phyloP scores from a whole-genome alignment of 2,113 vertebrate genomes.

The Hydrochoerus hydrochaeris region DNA sequence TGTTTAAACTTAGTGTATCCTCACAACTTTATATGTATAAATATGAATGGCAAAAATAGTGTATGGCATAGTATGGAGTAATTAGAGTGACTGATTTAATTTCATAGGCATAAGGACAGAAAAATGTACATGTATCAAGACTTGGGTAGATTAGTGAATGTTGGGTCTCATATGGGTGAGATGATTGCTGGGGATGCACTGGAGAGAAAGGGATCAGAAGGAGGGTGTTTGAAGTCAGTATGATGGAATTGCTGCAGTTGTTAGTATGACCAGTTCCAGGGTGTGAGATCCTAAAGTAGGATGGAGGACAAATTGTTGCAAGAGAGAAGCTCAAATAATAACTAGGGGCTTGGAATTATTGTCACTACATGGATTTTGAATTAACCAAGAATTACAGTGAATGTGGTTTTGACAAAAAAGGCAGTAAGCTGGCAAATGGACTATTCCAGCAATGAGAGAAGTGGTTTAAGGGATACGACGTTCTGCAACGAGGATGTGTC shows the following conservation, averaged over 20 bases:
- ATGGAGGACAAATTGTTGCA: neutral
- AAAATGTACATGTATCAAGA: neutral
- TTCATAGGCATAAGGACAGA: neutral
- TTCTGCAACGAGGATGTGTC: neutral
- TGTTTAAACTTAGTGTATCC: neutral
- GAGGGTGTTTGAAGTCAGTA: neutral
- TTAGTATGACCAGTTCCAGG: neutral
- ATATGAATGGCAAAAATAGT: too few relatives aligned
- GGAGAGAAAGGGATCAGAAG: neutral
- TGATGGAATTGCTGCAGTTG: neutral
- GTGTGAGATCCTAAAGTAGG: neutral
- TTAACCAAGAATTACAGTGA: constrained; percentile 26
- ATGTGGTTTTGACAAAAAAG: constrained; percentile 1
- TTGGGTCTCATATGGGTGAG: neutral
- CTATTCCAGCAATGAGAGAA: neutral
- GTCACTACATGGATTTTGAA: neutral
- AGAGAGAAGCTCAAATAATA: neutral
- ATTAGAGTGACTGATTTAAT: neutral
- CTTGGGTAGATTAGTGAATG: neutral
- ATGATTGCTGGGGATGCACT: neutral
- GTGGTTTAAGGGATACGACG: neutral
- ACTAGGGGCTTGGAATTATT: neutral
- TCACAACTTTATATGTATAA: neutral
- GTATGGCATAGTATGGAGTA: neutral
- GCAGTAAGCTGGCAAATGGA: neutral